Percentiles rank a stretch among this genome's conserved stretches.
phyloP scores from a whole-genome alignment of 2,797 vertebrate species.

The Leucoraja ocellata region DNA sequence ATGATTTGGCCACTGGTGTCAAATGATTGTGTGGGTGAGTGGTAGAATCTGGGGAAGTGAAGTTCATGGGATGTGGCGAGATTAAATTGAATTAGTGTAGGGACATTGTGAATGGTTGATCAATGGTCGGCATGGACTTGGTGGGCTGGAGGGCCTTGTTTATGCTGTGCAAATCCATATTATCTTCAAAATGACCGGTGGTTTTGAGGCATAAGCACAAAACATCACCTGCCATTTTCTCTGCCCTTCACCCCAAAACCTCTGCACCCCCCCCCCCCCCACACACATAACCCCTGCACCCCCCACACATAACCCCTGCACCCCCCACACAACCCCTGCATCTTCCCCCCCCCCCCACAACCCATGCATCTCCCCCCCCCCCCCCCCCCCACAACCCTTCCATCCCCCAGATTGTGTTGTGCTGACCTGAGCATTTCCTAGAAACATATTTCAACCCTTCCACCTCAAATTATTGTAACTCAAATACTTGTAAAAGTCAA shows the following conservation, averaged over 20 bases:
- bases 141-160: no score
- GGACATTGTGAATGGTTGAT: no score
- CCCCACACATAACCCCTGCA: background rate
- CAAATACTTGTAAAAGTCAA: background rate
- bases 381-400: fast-evolving
- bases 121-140: no score
- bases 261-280: background rate
- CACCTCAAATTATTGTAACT: background rate
- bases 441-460: background rate
- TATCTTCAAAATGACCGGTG: background rate
- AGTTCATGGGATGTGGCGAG: no score
- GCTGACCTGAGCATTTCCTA: background rate
- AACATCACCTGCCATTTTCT: background rate
- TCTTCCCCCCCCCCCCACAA: no score
- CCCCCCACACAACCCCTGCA: background rate
- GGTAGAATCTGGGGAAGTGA: no score
- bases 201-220: background rate
- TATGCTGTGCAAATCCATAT: no score
- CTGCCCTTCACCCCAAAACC: background rate
- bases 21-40: no score
- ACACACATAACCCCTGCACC: background rate
- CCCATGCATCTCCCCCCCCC: background rate
- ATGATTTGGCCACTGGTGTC: no score
- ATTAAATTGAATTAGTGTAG: no score
- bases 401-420: background rate